Evolutionary conservation across 53 echinoderm and acorn worm genomes (phyloP).

Genomic region (Arbacia lixula): DNA sequence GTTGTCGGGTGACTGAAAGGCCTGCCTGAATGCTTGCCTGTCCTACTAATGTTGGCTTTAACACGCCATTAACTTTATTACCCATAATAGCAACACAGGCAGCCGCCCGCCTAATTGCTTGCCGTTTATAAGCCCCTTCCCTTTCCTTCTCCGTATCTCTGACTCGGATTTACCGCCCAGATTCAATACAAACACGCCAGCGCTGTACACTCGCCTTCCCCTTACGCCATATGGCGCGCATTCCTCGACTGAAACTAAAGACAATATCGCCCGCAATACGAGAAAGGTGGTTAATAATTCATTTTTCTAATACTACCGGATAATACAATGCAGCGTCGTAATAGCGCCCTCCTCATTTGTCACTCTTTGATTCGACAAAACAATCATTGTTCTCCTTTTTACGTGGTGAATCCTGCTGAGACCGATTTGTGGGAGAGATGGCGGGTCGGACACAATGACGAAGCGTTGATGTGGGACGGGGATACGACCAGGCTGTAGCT

Average conservation of each 20-base stretch:
- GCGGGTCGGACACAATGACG: too few relatives aligned
- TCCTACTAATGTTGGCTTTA: constrained; percentile 55
- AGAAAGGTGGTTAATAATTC: constrained; percentile 27
- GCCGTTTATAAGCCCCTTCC: constrained; percentile 4
- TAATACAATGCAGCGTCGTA: too few relatives aligned
- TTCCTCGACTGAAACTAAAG: constrained; percentile 24
- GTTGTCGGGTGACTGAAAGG: too few relatives aligned
- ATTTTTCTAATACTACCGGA: too few relatives aligned
- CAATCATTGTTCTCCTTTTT: too few relatives aligned
- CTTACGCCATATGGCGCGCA: constrained; percentile 11
- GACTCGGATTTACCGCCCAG: not conserved
- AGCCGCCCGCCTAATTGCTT: constrained; percentile 45
- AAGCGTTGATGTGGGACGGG: too few relatives aligned
- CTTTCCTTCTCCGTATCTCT: not conserved
- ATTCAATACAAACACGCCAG: constrained; percentile 14
- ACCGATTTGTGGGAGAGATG: too few relatives aligned
- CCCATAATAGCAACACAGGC: constrained; percentile 27
- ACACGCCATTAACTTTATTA: constrained; percentile 47
- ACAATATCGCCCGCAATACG: constrained; percentile 15
- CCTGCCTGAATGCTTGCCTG: too few relatives aligned
- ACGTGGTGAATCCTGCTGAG: too few relatives aligned
- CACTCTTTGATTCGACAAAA: too few relatives aligned
- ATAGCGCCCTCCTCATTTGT: too few relatives aligned
- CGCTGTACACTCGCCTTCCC: not conserved
- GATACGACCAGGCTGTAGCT: too few relatives aligned